Percentiles rank a stretch among this genome's conserved stretches.
Evolutionary conservation across 2,888 invertebrate species (phyloP).

Genomic region (Minunthozetes semirufus): DNA sequence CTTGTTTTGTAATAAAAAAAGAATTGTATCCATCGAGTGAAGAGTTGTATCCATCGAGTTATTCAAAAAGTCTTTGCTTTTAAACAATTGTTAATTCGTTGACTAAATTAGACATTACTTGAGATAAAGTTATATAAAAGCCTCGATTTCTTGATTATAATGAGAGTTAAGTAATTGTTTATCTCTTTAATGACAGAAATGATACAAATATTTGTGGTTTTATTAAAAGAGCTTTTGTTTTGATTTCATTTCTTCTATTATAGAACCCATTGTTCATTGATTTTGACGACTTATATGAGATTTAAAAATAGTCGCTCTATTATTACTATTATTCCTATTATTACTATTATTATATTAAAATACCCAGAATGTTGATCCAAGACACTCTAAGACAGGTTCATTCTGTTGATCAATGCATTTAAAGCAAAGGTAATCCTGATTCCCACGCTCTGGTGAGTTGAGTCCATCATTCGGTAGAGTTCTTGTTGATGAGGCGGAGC

Average conservation of each 20-base stretch:
- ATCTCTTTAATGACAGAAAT: neutral
- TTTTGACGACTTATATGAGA: constrained; percentile 3
- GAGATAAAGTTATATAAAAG: no score
- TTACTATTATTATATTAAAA: neutral
- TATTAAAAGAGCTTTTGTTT: constrained; percentile 3
- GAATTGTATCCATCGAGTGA: no score
- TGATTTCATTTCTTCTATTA: neutral
- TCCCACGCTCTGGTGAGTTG: constrained; percentile 17
- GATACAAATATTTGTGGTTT: constrained; percentile 14
- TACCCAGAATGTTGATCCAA: neutral
- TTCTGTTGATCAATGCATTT: constrained; percentile 18
- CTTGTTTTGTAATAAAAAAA: no score
- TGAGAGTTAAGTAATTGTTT: no score
- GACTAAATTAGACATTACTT: no score
- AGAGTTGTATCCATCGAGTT: no score
- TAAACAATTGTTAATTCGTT: no score
- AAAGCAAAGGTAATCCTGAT: constrained; percentile 22
- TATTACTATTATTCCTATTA: no score
- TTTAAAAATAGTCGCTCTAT: constrained; percentile 29
- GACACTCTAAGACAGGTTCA: constrained; percentile 1
- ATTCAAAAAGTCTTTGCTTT: no score
- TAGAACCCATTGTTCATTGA: constrained; percentile 24
- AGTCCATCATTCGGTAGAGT: constrained; percentile 19
- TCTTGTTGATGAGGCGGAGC: constrained; percentile 25
- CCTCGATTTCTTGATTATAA: no score